These are phyloP conservation scores for Cebus imitator DNA, from an alignment of 2,113 vertebrate species.

Conservation along the genomic window DNA sequence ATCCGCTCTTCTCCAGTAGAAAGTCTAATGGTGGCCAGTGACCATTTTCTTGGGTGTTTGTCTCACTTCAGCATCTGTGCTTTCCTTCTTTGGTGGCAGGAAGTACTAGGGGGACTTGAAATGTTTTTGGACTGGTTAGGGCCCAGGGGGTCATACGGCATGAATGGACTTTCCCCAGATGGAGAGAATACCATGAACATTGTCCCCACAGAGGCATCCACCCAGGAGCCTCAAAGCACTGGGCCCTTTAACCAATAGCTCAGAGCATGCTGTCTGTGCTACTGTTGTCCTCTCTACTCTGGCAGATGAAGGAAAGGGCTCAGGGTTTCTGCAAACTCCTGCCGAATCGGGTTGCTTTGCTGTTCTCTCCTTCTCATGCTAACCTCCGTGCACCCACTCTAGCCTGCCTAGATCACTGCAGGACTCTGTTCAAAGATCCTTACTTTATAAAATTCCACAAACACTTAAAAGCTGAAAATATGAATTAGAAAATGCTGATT, in stretches of 20 bases:
- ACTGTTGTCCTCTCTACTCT: not conserved
- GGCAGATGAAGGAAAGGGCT: not conserved
- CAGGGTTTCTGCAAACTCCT: not conserved
- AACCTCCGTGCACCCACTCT: accelerated
- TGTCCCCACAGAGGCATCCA: not conserved
- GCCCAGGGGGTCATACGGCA: not conserved
- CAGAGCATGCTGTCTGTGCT: too few species aligned
- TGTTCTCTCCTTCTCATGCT: accelerated
- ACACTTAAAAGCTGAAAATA: not conserved
- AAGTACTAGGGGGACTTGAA: not conserved
- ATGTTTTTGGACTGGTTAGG: not conserved
- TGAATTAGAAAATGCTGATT: slow-evolving; percentile 2
- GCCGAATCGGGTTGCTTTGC: not conserved
- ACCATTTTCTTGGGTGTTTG: not conserved
- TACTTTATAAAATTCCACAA: not conserved
- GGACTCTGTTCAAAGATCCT: not conserved
- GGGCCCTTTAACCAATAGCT: not conserved
- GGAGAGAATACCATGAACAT: not conserved
- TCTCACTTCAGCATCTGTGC: not conserved
- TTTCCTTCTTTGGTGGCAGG: not conserved
- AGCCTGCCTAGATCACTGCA: not conserved
- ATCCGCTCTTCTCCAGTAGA: accelerated
- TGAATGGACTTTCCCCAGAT: not conserved
- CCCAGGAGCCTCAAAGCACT: not conserved
- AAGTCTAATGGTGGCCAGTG: not conserved